Evolutionary conservation across 2,797 vertebrate species (phyloP).

Genomic region (Decapterus maruadsi): DNA sequence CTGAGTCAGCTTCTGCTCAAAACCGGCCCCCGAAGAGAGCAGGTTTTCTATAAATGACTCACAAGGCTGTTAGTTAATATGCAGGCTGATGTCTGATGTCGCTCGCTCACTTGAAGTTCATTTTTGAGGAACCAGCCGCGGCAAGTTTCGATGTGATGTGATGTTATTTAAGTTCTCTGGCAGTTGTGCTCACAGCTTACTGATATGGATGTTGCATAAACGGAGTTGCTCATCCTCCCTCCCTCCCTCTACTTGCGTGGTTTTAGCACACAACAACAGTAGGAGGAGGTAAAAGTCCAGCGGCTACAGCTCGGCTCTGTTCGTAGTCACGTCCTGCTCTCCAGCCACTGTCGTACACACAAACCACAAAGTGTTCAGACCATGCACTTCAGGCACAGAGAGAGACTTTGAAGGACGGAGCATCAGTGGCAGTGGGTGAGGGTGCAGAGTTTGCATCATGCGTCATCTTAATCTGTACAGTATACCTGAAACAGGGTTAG

Average conservation of each 20-base stretch:
- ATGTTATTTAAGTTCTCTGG: conserved; percentile 3
- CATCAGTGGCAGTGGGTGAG: not conserved
- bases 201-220: conserved; percentile 58
- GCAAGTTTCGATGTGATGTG: not conserved
- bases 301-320: not conserved
- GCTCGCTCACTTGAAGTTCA: not conserved
- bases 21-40: conserved; percentile 16
- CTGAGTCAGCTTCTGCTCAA: conserved; percentile 30
- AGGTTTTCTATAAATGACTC: conserved; percentile 27
- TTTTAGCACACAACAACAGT: conserved; percentile 26
- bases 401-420: not conserved
- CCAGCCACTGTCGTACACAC: conserved; percentile 5
- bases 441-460: conserved; percentile 9
- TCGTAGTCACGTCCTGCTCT: conserved; percentile 9
- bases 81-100: conserved; percentile 37
- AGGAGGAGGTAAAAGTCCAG: conserved; percentile 47
- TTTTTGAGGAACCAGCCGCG: conserved; percentile 6
- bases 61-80: conserved; percentile 29
- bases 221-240: conserved; percentile 43
- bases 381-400: conserved; percentile 29
- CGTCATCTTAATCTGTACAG: not conserved
- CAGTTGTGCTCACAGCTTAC: conserved; percentile 36
- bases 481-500: not conserved
- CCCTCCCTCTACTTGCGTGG: conserved; percentile 46
- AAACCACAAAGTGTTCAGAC: conserved; percentile 23